A percentile compares a stretch with the other conserved stretches of the same genome.
Conservation (phyloP, 1,140 invertebrate genomes). For the Ceratoteleas bidentatus region DNA sequence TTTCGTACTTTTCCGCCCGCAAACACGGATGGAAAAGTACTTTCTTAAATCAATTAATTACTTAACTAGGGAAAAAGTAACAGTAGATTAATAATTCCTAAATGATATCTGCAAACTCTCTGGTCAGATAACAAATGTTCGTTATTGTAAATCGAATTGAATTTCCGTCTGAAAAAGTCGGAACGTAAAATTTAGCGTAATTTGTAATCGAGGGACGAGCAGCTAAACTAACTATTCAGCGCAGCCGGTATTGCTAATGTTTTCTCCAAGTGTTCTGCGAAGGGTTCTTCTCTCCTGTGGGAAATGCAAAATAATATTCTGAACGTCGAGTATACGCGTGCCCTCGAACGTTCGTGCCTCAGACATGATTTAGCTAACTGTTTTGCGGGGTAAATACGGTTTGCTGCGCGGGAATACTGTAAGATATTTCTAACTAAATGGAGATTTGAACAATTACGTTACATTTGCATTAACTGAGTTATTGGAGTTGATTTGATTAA, state of each 20-base stretch:
- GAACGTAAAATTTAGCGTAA: no score
- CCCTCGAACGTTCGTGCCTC: slow-evolving; percentile 55
- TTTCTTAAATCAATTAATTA: no score
- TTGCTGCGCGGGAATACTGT: slow-evolving; percentile 37
- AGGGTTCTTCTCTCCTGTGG: slow-evolving; percentile 63
- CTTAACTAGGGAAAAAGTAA: no score
- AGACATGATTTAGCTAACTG: slow-evolving; percentile 63
- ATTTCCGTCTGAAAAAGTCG: no score
- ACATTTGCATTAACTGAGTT: slow-evolving; percentile 53
- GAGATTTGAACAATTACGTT: slow-evolving; percentile 60
- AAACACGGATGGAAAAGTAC: no score
- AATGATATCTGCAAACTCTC: no score
- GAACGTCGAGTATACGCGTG: slow-evolving; percentile 56
- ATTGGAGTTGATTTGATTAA: slow-evolving; percentile 48
- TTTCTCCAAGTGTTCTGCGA: slow-evolving; percentile 34
- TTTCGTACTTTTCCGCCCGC: no score
- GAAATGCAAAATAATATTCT: slow-evolving; percentile 77
- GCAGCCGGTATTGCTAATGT: slow-evolving; percentile 21
- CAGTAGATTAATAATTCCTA: no score
- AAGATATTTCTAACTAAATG: slow-evolving; percentile 60
- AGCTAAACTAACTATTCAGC: no score
- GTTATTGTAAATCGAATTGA: no score
- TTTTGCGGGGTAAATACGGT: slow-evolving; percentile 63
- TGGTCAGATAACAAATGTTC: no score
- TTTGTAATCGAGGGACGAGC: no score